A percentile compares a stretch with the other conserved stretches of the same genome.
These are phyloP conservation scores for Moxostoma hubbsi DNA, from an alignment of 2,797 vertebrate species.

Conservation along the genomic window DNA sequence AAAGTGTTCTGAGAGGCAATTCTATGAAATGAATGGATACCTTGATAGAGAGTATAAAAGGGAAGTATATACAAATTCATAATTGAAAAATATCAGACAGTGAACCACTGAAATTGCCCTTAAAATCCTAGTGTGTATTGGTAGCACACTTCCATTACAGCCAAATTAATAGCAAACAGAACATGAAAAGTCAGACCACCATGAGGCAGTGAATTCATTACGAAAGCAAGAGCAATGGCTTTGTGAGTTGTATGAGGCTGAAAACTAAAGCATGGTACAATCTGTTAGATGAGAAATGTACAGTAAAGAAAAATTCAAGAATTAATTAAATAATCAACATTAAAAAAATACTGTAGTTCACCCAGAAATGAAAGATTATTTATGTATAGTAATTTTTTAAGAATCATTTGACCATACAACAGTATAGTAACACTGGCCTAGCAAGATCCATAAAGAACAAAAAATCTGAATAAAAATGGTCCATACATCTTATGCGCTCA, in stretches of 20 bases:
- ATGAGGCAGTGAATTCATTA: slow-evolving; percentile 6
- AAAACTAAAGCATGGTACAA: neutral
- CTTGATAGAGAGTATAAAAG: slow-evolving; percentile 20
- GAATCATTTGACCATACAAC: too few species aligned
- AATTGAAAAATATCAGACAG: slow-evolving; percentile 44
- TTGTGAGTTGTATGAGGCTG: neutral
- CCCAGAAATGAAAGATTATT: too few species aligned
- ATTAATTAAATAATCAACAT: too few species aligned
- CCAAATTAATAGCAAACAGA: slow-evolving; percentile 32
- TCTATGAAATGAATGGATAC: neutral
- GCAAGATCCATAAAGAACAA: too few species aligned
- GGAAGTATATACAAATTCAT: slow-evolving; percentile 8
- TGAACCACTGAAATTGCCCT: slow-evolving; percentile 11
- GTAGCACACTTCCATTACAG: slow-evolving; percentile 40
- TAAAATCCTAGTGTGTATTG: slow-evolving; percentile 28
- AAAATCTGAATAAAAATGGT: too few species aligned
- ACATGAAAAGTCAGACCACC: neutral
- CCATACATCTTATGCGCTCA: too few species aligned
- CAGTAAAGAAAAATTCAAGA: too few species aligned
- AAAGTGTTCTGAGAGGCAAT: slow-evolving; percentile 20
- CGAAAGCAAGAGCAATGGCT: neutral
- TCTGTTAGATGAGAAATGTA: too few species aligned
- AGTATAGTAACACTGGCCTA: too few species aligned
- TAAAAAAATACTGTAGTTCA: too few species aligned
- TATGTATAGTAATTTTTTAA: too few species aligned